A percentile compares a stretch with the other conserved stretches of the same genome.
Conservation (phyloP, 1,140 invertebrate genomes). For the Chionoecetes opilio region DNA sequence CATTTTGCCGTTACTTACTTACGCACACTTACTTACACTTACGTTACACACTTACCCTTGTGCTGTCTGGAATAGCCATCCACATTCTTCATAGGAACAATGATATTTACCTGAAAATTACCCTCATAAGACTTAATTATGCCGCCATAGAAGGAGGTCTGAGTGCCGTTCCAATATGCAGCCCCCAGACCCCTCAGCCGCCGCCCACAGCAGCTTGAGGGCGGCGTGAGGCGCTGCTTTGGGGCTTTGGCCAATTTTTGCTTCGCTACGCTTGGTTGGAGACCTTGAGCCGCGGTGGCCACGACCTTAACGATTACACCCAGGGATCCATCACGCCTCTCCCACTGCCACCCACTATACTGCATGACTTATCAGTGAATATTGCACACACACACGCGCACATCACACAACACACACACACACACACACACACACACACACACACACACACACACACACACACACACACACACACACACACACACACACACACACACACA, state of each 20-base stretch:
- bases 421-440: conserved; percentile 30
- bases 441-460: conserved; percentile 32
- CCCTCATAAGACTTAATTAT: background rate
- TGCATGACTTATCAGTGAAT: background rate
- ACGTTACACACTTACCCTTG: too few species aligned
- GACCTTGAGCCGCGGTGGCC: background rate
- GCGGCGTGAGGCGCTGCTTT: background rate
- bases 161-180: background rate
- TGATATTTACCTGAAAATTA: background rate
- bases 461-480: background rate
- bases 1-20: too few species aligned
- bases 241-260: background rate
- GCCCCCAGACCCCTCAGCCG: background rate
- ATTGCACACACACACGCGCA: background rate
- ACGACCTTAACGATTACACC: background rate
- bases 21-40: too few species aligned
- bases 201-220: background rate
- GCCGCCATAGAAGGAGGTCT: background rate
- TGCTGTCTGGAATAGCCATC: too few species aligned
- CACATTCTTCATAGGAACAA: background rate
- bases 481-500: too few species aligned
- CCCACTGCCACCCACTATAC: background rate
- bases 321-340: background rate
- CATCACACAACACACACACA: conserved; percentile 11
- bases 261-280: background rate